These are phyloP conservation scores for Opisthocomus hoazin DNA, from an alignment of 2,113 vertebrate genomes.

Conservation along the genomic window DNA sequence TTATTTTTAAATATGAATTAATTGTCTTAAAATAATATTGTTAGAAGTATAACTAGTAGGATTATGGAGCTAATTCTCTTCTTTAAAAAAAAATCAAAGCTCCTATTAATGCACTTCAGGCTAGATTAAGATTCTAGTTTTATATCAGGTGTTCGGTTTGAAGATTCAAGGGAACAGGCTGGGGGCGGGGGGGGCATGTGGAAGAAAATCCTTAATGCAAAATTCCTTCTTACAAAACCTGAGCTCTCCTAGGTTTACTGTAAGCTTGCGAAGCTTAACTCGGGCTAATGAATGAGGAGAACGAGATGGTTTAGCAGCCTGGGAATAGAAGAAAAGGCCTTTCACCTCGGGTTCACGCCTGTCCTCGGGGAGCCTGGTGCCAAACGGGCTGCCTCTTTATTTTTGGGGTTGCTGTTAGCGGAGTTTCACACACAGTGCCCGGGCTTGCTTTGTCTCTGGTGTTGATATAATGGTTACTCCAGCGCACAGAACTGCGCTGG, in stretches of 20 bases:
- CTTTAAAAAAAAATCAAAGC: constrained; percentile 26
- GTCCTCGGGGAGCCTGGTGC: background rate
- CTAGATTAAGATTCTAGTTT: constrained; percentile 59
- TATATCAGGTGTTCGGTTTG: constrained; percentile 65
- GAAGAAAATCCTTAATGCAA: constrained; percentile 56
- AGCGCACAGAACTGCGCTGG: background rate
- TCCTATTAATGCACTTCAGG: constrained; percentile 48
- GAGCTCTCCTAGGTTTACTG: constrained; percentile 66
- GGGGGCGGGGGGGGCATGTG: constrained; percentile 18
- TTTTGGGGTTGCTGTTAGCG: constrained; percentile 18
- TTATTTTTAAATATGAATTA: constrained; percentile 84
- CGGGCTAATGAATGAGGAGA: constrained; percentile 60
- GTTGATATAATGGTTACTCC: background rate
- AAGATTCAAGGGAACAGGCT: constrained; percentile 37
- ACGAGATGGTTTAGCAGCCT: constrained; percentile 25
- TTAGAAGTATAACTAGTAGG: constrained; percentile 71
- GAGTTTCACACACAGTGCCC: background rate
- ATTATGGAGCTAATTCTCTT: constrained; percentile 64
- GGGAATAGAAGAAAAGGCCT: constrained; percentile 45
- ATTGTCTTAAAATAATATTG: constrained; percentile 82
- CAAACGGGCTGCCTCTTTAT: constrained; percentile 17
- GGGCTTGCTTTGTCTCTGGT: background rate
- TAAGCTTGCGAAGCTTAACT: constrained; percentile 67
- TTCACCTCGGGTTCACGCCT: background rate
- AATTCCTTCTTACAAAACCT: constrained; percentile 63